A percentile compares a stretch with the other conserved stretches of the same genome.
phyloP scores from a whole-genome alignment of 2,888 invertebrate genomes.

The Auanema sp. region DNA sequence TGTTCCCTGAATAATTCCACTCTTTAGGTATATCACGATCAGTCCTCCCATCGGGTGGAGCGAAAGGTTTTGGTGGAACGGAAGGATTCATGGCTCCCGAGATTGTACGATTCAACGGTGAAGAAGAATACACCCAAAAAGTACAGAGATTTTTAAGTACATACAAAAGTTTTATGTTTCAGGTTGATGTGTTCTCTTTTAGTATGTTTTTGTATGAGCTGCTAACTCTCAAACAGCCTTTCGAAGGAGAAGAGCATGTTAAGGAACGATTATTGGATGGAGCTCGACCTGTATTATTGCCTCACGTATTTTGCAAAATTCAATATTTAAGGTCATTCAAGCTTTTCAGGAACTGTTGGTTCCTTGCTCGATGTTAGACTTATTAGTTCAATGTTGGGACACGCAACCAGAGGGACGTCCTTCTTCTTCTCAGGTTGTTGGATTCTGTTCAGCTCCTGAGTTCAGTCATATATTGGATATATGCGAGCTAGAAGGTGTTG shows the following conservation, averaged over 20 bases:
- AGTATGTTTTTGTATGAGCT: constrained; percentile 98
- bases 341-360: constrained; percentile 64
- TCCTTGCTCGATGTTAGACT: constrained; percentile 79
- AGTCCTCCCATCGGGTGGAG: constrained; percentile 64
- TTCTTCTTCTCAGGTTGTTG: constrained; percentile 90
- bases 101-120: constrained; percentile 95
- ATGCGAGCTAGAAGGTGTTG: constrained; percentile 71
- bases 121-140: constrained; percentile 97
- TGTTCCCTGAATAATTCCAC: neutral
- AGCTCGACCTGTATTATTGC: constrained; percentile 83
- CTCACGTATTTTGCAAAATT: constrained; percentile 75
- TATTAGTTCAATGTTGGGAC: constrained; percentile 95
- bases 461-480: constrained; percentile 84
- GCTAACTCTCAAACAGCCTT: constrained; percentile 86
- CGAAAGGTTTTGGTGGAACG: constrained; percentile 91
- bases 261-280: constrained; percentile 95
- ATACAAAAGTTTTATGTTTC: constrained; percentile 28
- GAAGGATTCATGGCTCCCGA: constrained; percentile 99
- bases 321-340: too few relatives aligned
- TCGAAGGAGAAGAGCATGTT: constrained; percentile 92
- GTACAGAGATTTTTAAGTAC: constrained; percentile 65
- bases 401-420: constrained; percentile 80
- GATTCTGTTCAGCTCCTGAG: constrained; percentile 71
- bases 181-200: constrained; percentile 97
- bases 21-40: constrained; percentile 50